phyloP scores from a whole-genome alignment of 2,113 vertebrate genomes.

The Phocoena phocoena region DNA sequence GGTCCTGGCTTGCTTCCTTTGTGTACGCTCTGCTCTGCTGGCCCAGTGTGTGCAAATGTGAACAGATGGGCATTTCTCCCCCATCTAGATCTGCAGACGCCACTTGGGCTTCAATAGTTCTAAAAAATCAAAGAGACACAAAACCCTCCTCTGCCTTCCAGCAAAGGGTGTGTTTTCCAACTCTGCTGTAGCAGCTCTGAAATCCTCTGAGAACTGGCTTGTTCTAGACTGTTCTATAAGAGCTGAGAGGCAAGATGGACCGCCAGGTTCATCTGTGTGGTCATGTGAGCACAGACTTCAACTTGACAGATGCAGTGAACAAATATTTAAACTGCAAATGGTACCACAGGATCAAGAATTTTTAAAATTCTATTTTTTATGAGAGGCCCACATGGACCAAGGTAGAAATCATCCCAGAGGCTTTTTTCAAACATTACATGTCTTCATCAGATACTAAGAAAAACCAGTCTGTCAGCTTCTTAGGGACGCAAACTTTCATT shows the following conservation, averaged over 20 bases:
- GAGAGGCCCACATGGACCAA: neutral
- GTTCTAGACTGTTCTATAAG: neutral
- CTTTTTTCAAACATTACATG: neutral
- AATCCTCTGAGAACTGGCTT: neutral
- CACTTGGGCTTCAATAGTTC: neutral
- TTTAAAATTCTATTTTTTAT: neutral
- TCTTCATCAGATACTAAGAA: neutral
- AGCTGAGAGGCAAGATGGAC: neutral
- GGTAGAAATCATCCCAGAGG: neutral
- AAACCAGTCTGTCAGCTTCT: neutral
- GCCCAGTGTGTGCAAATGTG: neutral
- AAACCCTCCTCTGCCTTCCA: neutral
- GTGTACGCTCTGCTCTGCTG: neutral
- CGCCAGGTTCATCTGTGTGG: neutral
- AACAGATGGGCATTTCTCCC: neutral
- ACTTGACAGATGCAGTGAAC: neutral
- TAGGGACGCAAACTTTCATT: neutral
- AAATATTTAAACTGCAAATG: neutral
- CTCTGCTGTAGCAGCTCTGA: neutral
- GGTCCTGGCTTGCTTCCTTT: neutral
- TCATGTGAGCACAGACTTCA: neutral
- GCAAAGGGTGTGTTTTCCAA: neutral
- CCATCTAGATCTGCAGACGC: neutral
- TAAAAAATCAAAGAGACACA: neutral
- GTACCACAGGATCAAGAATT: neutral